Evolutionary conservation across 1,140 invertebrate species (phyloP), one percentile per base, ranked within the genome.

Genomic region (Zaprionus davidi): DNA sequence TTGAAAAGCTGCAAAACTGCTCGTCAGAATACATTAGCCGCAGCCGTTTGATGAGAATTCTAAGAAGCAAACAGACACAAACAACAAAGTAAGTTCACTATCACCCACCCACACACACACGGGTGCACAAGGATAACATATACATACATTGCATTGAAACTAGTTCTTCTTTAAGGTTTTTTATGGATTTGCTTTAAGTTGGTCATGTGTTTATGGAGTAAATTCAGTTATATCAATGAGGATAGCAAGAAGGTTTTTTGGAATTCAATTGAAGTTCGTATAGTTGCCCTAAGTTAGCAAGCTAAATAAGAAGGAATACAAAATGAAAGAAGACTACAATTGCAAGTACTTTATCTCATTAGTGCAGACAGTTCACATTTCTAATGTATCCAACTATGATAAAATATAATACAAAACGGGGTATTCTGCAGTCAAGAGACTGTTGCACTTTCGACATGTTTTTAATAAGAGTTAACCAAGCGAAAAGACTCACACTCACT

Each of bases 401-500:
- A 7, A 31, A 31, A 31, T 31, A 2, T 7, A 31, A 9, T 31
- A 7, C 6, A 31, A 31, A 7, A 7, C 6, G 9, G n/a, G n/a
- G 7, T 46, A 46, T 17, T n/a, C 9, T n/a, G 7, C 7, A 44
- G 41, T 44, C 41, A 17, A 3, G 41, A 17, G 13, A 36, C 17
- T 31, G 36, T 64, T 38, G 36, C 36, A 12, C 0, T 38, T 38
- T 15, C 13, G 2, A 44, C 41, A 17, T 17, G 2, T 2, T 71
- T 60, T 67, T 59, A 82, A 64, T 75, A 56, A 75, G 75, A 78
- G 62, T 55, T 60, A 75, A 75, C 62, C 78, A 78, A 65, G 41
- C 62, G 56, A 26, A 62, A 70, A 57, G 13, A 49, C 44, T 24
- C 24, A 66, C 51, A 44, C 62, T 13, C 28, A 36, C 36, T 15